Conservation (phyloP, 2,888 invertebrate genomes). For the Acronicta leporina region DNA sequence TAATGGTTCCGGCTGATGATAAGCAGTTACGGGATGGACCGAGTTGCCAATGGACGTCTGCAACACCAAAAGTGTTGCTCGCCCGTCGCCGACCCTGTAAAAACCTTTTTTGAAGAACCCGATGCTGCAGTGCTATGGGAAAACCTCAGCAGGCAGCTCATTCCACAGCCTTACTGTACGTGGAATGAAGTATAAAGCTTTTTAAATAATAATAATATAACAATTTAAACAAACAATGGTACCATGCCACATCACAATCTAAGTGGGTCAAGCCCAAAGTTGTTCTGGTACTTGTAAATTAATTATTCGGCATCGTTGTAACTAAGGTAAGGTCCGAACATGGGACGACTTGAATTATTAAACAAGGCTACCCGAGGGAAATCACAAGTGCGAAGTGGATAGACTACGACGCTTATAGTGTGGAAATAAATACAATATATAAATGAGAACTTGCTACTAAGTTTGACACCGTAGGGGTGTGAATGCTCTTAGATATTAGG, state of each 20-base stretch:
- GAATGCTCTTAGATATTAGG: slow-evolving; percentile 9
- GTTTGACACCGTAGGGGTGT: slow-evolving; percentile 12
- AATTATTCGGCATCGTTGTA: slow-evolving; percentile 76
- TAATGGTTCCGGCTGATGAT: too few species aligned
- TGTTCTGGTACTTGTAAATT: slow-evolving; percentile 74
- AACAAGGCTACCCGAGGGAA: slow-evolving; percentile 81
- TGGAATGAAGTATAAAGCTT: too few species aligned
- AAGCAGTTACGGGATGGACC: too few species aligned
- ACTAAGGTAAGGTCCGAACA: slow-evolving; percentile 78
- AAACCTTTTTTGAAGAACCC: too few species aligned
- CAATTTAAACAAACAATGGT: slow-evolving; percentile 47
- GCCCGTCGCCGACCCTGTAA: too few species aligned
- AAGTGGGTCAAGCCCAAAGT: slow-evolving; percentile 67
- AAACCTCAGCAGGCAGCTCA: too few species aligned
- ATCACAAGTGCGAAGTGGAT: slow-evolving; percentile 79
- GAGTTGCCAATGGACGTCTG: too few species aligned
- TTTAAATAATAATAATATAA: slow-evolving; percentile 20
- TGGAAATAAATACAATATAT: slow-evolving; percentile 43
- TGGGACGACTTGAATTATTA: slow-evolving; percentile 83
- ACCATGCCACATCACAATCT: slow-evolving; percentile 36
- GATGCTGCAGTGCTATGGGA: too few species aligned
- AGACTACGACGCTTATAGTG: slow-evolving; percentile 53
- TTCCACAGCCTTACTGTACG: too few species aligned
- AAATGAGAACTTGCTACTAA: slow-evolving; percentile 22
- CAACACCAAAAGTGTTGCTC: too few species aligned